A percentile compares a stretch with the other conserved stretches of the same genome.
These are phyloP conservation scores for Hemitrygon akajei DNA, from an alignment of 2,797 vertebrate genomes.

Conservation along the genomic window DNA sequence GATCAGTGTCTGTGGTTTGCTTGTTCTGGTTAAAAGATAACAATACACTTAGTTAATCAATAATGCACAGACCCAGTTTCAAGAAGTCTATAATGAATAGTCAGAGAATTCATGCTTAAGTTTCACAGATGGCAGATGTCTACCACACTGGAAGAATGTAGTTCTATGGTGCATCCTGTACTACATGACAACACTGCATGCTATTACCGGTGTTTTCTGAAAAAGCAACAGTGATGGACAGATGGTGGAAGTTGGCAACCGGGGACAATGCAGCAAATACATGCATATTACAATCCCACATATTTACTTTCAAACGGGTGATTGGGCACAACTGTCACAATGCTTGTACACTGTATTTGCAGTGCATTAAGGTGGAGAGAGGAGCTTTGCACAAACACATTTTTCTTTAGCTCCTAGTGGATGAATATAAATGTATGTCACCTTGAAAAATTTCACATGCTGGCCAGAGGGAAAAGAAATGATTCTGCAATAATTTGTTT, in stretches of 20 bases:
- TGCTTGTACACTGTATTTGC: conserved; percentile 11
- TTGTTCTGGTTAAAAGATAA: not conserved
- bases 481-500: not conserved
- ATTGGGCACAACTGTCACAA: conserved; percentile 15
- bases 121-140: conserved; percentile 27
- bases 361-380: not conserved
- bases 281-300: not conserved
- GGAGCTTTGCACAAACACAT: not conserved
- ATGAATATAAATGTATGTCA: not conserved
- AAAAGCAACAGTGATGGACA: conserved; percentile 2
- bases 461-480: not conserved
- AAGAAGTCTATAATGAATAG: not conserved
- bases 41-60: not conserved
- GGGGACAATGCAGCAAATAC: not conserved
- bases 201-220: not conserved
- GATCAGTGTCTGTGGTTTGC: not conserved
- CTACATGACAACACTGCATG: conserved; percentile 23
- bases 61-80: not conserved
- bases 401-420: not conserved
- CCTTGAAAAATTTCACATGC: not conserved
- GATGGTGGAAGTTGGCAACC: conserved; percentile 14
- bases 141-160: not conserved
- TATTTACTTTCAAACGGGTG: not conserved
- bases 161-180: not conserved
- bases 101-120: not conserved